phyloP scores from a whole-genome alignment of 2,797 vertebrate genomes.

The Onychomys leucogaster region DNA sequence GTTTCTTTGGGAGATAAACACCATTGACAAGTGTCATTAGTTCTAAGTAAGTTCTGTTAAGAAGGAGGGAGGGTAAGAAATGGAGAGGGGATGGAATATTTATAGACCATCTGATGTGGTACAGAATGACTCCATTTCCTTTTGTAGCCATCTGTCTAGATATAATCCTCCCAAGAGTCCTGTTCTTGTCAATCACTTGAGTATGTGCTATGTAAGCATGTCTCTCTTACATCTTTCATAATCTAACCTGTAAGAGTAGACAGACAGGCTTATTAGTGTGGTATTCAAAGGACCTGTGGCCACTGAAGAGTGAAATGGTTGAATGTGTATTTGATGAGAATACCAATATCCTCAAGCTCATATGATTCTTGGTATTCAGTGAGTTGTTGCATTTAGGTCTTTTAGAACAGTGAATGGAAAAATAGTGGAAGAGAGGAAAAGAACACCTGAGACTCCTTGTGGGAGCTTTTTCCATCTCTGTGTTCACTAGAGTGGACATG shows the following conservation, averaged over 20 bases:
- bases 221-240: not conserved
- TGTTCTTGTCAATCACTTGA: not conserved
- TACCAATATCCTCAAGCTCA: not conserved
- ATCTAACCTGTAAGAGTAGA: not conserved
- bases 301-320: not conserved
- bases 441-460: not conserved
- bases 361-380: not conserved
- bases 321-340: not conserved
- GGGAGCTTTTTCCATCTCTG: not conserved
- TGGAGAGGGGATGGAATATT: not conserved
- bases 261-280: not conserved
- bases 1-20: conserved; percentile 47
- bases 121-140: not conserved
- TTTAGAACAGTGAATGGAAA: not conserved
- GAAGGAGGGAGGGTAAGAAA: not conserved
- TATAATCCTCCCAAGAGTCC: not conserved
- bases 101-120: not conserved
- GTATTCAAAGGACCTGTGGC: not conserved
- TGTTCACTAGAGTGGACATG: not conserved
- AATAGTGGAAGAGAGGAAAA: not conserved
- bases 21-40: conserved; percentile 30
- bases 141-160: not conserved
- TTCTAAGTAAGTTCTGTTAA: conserved; percentile 10
- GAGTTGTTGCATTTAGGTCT: not conserved
- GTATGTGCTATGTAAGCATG: not conserved